phyloP scores from a whole-genome alignment of 2,113 vertebrate species.

The Eretmochelys imbricata region DNA sequence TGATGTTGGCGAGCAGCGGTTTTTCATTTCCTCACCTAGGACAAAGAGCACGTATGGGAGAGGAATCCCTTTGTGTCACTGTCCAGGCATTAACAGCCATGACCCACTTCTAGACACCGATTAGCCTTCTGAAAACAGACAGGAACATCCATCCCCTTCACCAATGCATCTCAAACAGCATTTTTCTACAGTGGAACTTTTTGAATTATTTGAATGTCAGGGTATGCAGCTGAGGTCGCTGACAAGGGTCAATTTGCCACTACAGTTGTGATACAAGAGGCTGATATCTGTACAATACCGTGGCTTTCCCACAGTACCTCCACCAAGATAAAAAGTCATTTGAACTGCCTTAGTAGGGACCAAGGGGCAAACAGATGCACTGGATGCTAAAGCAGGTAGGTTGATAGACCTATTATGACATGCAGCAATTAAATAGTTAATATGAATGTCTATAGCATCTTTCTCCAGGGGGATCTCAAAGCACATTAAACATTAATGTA shows the following conservation, averaged over 20 bases:
- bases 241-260: background rate
- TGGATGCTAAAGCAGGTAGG: background rate
- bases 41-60: fast-evolving
- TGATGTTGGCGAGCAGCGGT: background rate
- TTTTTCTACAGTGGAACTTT: background rate
- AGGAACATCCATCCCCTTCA: background rate
- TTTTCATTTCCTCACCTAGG: slow-evolving; percentile 70
- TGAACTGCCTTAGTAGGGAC: background rate
- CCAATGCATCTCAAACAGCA: background rate
- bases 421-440: background rate
- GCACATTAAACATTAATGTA: background rate
- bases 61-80: background rate
- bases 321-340: background rate
- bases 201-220: background rate
- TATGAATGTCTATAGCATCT: background rate
- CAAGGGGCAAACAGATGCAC: background rate
- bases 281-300: background rate
- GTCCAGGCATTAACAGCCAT: background rate
- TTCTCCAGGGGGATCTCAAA: background rate
- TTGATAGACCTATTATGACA: background rate
- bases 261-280: background rate
- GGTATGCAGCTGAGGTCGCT: background rate
- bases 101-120: background rate
- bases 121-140: background rate
- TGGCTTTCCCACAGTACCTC: background rate